A percentile compares a stretch with the other conserved stretches of the same genome.
These are phyloP conservation scores for Heliornis fulica DNA, from an alignment of 2,113 vertebrate species.

Conservation along the genomic window DNA sequence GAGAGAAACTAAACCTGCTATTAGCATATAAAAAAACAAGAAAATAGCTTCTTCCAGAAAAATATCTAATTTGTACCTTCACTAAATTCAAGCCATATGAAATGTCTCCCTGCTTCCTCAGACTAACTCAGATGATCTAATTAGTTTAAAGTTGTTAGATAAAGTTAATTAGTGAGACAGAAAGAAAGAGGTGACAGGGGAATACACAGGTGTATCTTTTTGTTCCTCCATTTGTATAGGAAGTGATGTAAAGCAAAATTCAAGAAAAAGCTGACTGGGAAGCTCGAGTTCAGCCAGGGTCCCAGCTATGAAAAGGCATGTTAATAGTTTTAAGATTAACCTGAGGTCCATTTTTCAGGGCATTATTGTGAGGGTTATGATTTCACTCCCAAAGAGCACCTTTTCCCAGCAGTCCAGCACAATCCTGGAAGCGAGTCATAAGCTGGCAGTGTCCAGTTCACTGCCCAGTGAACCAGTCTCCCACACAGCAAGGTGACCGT, in stretches of 20 bases:
- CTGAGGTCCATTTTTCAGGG: not conserved
- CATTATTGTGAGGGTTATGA: fast-evolving
- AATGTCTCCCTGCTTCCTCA: not conserved
- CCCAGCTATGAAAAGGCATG: not conserved
- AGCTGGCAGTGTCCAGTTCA: not conserved
- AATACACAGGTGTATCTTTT: not conserved
- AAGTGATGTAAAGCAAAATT: not conserved
- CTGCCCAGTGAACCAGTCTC: not conserved
- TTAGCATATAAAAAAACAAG: not conserved
- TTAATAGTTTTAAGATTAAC: not conserved
- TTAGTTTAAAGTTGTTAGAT: not conserved
- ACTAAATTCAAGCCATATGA: not conserved
- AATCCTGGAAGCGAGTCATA: not conserved
- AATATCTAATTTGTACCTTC: not conserved
- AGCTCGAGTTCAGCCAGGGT: not conserved
- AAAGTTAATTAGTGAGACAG: not conserved
- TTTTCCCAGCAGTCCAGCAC: not conserved
- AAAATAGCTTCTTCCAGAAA: not conserved
- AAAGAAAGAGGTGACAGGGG: not conserved
- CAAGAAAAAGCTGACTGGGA: not conserved
- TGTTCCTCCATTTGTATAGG: not conserved
- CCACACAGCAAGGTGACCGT: not conserved
- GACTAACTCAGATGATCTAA: not conserved
- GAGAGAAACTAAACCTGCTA: not conserved
- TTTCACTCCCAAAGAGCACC: not conserved